These are phyloP conservation scores for Malurus elegans DNA, from an alignment of 2,113 vertebrate genomes.

Conservation along the genomic window DNA sequence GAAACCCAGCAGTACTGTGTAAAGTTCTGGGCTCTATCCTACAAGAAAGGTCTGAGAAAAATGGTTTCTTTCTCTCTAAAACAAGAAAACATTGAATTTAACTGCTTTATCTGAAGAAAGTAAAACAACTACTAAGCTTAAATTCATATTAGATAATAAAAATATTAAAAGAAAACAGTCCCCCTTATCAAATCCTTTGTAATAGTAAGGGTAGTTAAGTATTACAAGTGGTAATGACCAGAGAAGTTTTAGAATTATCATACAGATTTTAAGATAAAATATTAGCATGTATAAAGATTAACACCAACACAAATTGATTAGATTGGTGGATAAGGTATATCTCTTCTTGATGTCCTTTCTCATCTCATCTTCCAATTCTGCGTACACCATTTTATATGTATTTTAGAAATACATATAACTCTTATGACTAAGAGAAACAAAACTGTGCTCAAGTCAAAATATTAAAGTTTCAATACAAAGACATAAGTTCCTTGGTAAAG, in stretches of 20 bases:
- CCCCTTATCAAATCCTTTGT: neutral
- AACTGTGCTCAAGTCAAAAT: neutral
- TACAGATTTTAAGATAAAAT: neutral
- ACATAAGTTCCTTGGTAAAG: neutral
- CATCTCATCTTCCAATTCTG: neutral
- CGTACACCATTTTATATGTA: no score
- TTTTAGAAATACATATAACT: neutral
- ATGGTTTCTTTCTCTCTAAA: neutral
- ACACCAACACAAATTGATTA: neutral
- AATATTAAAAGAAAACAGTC: neutral
- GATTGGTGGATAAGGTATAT: neutral
- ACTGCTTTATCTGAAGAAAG: neutral
- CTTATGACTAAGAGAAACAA: neutral
- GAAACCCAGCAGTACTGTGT: neutral
- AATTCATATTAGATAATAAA: neutral
- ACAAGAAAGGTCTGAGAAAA: neutral
- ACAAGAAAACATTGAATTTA: neutral
- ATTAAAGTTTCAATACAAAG: neutral
- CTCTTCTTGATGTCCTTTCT: neutral
- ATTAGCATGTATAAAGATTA: neutral
- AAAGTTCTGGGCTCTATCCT: neutral
- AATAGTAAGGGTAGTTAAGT: neutral
- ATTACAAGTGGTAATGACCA: neutral
- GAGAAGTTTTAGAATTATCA: neutral
- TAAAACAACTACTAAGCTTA: neutral